Percentiles rank a stretch among this genome's conserved stretches.
These are phyloP conservation scores for Cyprinodon tularosa DNA, from an alignment of 2,113 vertebrate genomes.

Conservation along the genomic window DNA sequence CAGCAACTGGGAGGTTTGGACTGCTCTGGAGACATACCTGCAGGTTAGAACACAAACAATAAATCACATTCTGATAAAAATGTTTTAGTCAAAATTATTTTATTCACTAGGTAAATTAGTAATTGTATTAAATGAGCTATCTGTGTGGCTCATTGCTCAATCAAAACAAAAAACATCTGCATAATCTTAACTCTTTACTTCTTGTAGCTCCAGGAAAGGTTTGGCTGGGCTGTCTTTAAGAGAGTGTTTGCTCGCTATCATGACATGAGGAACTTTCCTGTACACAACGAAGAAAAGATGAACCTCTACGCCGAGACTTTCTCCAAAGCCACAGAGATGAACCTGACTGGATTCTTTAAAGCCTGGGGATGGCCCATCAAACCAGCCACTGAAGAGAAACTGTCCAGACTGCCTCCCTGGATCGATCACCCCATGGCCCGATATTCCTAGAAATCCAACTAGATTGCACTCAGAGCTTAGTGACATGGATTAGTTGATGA, in stretches of 20 bases:
- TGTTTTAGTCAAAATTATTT: no score
- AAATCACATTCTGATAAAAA: background rate
- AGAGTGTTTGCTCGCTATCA: conserved; percentile 81
- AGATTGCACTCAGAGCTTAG: background rate
- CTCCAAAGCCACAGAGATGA: conserved; percentile 75
- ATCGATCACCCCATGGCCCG: conserved; percentile 77
- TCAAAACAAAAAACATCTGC: conserved; percentile 15
- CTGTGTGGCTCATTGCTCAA: conserved; percentile 1
- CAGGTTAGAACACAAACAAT: conserved; percentile 65
- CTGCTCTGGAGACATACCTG: conserved; percentile 81
- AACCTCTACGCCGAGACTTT: conserved; percentile 83
- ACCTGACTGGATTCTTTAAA: conserved; percentile 82
- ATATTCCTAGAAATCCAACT: conserved; percentile 33
- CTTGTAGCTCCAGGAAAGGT: conserved; percentile 81
- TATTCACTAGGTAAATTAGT: no score
- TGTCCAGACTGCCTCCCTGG: conserved; percentile 78
- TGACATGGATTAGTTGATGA: background rate
- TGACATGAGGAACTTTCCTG: conserved; percentile 59
- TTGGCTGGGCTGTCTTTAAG: conserved; percentile 83
- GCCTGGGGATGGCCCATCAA: conserved; percentile 85
- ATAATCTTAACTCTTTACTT: background rate
- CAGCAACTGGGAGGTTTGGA: conserved; percentile 64
- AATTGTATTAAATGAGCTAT: no score
- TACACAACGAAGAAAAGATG: conserved; percentile 78
- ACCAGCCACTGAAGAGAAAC: conserved; percentile 57